Evolutionary conservation across 2,113 vertebrate species (phyloP).

Genomic region (Psittacus erithacus): DNA sequence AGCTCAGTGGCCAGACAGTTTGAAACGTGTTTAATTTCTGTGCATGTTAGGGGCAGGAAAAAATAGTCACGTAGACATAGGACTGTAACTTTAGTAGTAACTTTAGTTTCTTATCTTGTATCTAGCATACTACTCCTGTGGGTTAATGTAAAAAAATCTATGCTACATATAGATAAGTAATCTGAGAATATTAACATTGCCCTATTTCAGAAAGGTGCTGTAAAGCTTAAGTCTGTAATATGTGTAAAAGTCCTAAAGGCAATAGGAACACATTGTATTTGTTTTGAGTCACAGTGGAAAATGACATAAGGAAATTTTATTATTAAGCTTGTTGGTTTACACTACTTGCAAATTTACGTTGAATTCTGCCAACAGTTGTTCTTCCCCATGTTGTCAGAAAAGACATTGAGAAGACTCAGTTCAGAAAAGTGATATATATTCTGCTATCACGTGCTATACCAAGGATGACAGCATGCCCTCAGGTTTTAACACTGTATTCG

Average conservation of each 20-base stretch:
- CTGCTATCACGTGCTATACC: background rate
- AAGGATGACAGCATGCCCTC: background rate
- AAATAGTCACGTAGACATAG: background rate
- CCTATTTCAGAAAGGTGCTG: background rate
- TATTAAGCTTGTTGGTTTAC: background rate
- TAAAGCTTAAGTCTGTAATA: background rate
- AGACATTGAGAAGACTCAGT: background rate
- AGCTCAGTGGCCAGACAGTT: background rate
- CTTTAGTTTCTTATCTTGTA: background rate
- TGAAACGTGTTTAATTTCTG: background rate
- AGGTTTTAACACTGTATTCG: background rate
- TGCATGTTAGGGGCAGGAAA: background rate
- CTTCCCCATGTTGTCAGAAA: background rate
- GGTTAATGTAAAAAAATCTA: background rate
- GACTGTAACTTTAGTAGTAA: background rate
- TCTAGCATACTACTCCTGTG: background rate
- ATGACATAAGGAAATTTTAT: background rate
- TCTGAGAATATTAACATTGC: background rate
- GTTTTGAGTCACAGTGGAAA: background rate
- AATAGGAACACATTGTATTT: background rate
- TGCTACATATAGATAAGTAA: background rate
- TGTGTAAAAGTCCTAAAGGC: background rate
- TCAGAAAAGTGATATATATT: background rate
- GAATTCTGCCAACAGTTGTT: background rate
- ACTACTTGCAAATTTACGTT: background rate